Conservation (phyloP, 2,888 invertebrate genomes). For the Molanna angustata region DNA sequence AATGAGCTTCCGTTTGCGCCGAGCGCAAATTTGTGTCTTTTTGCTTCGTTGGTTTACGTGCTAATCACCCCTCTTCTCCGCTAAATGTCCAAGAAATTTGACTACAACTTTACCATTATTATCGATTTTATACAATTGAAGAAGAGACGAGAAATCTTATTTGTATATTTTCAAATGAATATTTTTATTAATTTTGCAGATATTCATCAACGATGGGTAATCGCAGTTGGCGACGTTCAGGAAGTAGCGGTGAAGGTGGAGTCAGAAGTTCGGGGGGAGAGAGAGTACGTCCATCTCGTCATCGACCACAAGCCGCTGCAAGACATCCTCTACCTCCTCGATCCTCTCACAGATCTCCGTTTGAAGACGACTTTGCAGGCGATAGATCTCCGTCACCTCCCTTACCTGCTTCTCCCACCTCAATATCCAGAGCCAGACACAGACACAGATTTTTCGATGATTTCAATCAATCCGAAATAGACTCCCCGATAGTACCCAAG, state of each 20-base stretch:
- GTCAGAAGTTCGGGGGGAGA: slow-evolving; percentile 45
- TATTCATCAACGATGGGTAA: slow-evolving; percentile 49
- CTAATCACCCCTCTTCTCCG: no score
- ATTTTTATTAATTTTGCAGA: slow-evolving; percentile 34
- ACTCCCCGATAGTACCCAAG: slow-evolving; percentile 28
- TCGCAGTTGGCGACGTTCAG: slow-evolving; percentile 43
- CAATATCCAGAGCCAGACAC: slow-evolving; percentile 36
- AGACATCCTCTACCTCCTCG: slow-evolving; percentile 33
- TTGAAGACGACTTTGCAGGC: slow-evolving; percentile 29
- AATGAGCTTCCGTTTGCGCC: no score
- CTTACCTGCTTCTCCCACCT: slow-evolving; percentile 33
- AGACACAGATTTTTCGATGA: slow-evolving; percentile 31
- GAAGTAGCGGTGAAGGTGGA: slow-evolving; percentile 57
- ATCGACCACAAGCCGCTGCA: slow-evolving; percentile 31
- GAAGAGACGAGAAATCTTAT: neutral
- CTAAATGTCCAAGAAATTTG: no score
- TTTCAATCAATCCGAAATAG: slow-evolving; percentile 28
- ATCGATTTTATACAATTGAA: no score
- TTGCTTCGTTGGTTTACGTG: no score
- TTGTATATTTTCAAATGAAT: neutral
- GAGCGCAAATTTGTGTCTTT: no score
- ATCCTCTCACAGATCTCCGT: slow-evolving; percentile 29
- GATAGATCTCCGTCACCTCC: slow-evolving; percentile 32
- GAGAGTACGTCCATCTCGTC: slow-evolving; percentile 34
- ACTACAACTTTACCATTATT: no score